phyloP scores from a whole-genome alignment of 2,888 invertebrate species.

The Philonicus albiceps region DNA sequence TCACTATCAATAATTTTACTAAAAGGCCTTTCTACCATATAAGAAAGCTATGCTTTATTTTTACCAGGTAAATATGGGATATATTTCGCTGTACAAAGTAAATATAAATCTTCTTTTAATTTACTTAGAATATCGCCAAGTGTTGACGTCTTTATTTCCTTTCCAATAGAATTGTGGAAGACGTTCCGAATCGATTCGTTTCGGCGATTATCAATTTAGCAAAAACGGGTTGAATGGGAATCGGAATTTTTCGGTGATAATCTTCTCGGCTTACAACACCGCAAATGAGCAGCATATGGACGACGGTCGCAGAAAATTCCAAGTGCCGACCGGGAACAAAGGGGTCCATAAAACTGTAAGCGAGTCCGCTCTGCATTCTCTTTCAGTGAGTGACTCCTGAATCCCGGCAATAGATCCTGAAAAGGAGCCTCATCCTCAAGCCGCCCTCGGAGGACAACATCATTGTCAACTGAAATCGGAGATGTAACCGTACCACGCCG shows the following conservation, averaged over 20 bases:
- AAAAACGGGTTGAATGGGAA: conserved; percentile 20
- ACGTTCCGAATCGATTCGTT: neutral
- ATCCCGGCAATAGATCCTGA: neutral
- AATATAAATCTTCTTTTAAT: neutral
- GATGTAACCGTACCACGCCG: conserved; percentile 44
- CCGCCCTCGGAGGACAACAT: conserved; percentile 42
- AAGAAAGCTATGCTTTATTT: too few species aligned
- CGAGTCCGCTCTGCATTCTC: neutral
- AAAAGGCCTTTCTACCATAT: too few species aligned
- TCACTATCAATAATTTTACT: too few species aligned
- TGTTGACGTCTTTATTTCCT: neutral
- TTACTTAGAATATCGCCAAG: neutral
- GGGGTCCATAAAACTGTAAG: neutral
- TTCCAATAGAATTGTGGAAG: neutral
- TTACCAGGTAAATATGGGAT: too few species aligned
- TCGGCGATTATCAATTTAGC: neutral
- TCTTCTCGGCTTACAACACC: neutral
- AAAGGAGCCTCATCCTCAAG: neutral
- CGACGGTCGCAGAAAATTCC: neutral
- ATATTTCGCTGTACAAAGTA: neutral
- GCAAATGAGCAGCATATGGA: neutral
- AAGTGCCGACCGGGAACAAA: neutral
- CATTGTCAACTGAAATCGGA: conserved; percentile 47
- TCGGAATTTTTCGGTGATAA: conserved; percentile 35
- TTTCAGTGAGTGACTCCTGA: neutral